Base-by-base conservation (phyloP, 2,888 invertebrate species). In the Pyrrhosoma nymphula region DNA sequence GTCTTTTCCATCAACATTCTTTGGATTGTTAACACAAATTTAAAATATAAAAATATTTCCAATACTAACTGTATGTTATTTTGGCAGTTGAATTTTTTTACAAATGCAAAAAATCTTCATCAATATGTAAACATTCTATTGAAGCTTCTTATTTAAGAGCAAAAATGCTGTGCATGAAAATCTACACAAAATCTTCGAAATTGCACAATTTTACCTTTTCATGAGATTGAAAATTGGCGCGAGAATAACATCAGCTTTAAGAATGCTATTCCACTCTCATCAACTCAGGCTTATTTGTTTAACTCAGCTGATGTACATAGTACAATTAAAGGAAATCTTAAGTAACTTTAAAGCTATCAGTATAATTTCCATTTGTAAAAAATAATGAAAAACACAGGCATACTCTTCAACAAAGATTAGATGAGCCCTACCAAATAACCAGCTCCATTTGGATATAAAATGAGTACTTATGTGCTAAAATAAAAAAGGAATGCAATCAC, bases 41-140 rank as follows among this genome's bases (percentile, higher is more conserved):
- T 89, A 93, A 93, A 93, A 93, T 93, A 93, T 93, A 69, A 93
- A 93, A 93, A 93, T 93, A 93, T 69, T 47, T 93, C 47, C 93
- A 75, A 93, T 63, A 93, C 69, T 93, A 93, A 93, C 26, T 63
- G 69, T 93, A 93, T 69, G 69, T 63, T 93, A 93, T 69, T 47
- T 93, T 63, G 93, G 93, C 93, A 69, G 93, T 93, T 93, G 69
- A 69, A 69, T 93, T 69, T 69, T 69, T 60, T 69, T 47, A 93
- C 93, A 93, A 93, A 93, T 93, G 93, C 93, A 93, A 93, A 47
- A 93, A 93, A 69, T n/a, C 69, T 93, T 47, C n/a, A 63, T 93
- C n/a, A 39, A 47, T 39, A 93, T 63, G 63, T 69, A 93, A 14
- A 47, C 39, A 93, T 60, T 63, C 91, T 60, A 91, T 69, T 69